Base-by-base conservation (phyloP, 2,113 vertebrate species). In the Corydoras sp. region DNA sequence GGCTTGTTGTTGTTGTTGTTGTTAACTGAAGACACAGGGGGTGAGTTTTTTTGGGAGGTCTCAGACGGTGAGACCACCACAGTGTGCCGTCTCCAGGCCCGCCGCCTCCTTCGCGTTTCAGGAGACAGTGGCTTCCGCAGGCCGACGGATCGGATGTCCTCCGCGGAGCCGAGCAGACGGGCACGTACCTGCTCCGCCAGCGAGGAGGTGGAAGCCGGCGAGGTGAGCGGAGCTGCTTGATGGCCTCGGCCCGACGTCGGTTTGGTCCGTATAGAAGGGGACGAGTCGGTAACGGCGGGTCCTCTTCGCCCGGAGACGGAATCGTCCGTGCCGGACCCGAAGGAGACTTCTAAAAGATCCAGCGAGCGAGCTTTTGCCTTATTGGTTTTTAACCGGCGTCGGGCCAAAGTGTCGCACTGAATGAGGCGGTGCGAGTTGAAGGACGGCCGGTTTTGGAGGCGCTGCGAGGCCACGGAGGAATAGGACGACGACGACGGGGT, bases 391-490 rank as follows among this genome's bases (percentile, higher is more conserved):
- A 91, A 82, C 79, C 92, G 92, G 77, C 93, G 94, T 2, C 96
- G 87, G 10, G 95, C 95, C 78, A 98, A 82, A 0, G 93, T 95
- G 86, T 94, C 90, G 0, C 95, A 94, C 81, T 95, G 93, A 76
- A 98, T 97, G 62, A 98, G 89, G 79, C 86, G 92, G 84, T 94
- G 95, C 56, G 96, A 97, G 81, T 83, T 95, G 85, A 98, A 98
- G 62, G 92, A 94, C 0, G 92, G 86, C 68, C 92, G 88, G 9
- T 69, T 69, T 59, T 87, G 75, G 0, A 83, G 69, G 63, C 73
- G 84, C 54, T 63, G 88, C 2, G 85, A 62, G 14, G 89, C 79
- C 51, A 86, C 86, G 66, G 90, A 88, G 48, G 90, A 90, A 58
- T 85, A 83, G 72, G 86, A 87, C 30, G 85, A 85, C 0, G 88